phyloP scores from a whole-genome alignment of 2,888 invertebrate genomes.

The Coremacera marginata region DNA sequence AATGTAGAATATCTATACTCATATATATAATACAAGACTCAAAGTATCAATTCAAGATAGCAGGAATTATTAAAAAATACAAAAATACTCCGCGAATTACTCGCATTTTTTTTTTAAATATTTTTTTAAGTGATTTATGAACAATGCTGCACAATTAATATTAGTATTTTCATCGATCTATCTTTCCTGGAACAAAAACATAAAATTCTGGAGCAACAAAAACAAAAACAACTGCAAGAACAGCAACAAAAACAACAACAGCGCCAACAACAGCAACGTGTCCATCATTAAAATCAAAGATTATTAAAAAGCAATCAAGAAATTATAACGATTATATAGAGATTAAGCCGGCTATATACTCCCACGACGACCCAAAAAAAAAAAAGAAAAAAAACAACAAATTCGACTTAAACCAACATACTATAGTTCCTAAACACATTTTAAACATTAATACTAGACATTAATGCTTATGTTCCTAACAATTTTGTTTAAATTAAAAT shows the following conservation, averaged over 20 bases:
- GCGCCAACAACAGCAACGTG: conserved; percentile 66
- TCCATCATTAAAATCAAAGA: conserved; percentile 58
- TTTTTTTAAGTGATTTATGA: conserved; percentile 55
- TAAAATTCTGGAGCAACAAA: conserved; percentile 75
- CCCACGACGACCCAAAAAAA: conserved; percentile 19
- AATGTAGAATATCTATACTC: neutral
- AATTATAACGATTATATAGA: conserved; percentile 42
- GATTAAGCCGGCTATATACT: conserved; percentile 13
- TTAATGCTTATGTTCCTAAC: conserved; percentile 10
- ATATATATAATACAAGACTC: neutral
- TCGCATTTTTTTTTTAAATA: conserved; percentile 37
- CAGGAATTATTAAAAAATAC: conserved; percentile 7
- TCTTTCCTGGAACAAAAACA: conserved; percentile 84
- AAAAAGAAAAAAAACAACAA: conserved; percentile 43
- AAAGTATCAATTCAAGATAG: neutral
- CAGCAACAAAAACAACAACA: conserved; percentile 64
- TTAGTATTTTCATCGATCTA: conserved; percentile 86
- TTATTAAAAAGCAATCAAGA: conserved; percentile 43
- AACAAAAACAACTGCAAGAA: conserved; percentile 68
- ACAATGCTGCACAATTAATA: conserved; percentile 69
- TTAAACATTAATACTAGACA: neutral
- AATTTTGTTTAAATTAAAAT: neutral
- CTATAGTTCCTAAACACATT: conserved; percentile 16
- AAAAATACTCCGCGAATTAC: conserved; percentile 42
- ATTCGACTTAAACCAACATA: conserved; percentile 29